These are phyloP conservation scores for Glyptemys insculpta DNA, from an alignment of 2,797 vertebrate species.

Conservation along the genomic window DNA sequence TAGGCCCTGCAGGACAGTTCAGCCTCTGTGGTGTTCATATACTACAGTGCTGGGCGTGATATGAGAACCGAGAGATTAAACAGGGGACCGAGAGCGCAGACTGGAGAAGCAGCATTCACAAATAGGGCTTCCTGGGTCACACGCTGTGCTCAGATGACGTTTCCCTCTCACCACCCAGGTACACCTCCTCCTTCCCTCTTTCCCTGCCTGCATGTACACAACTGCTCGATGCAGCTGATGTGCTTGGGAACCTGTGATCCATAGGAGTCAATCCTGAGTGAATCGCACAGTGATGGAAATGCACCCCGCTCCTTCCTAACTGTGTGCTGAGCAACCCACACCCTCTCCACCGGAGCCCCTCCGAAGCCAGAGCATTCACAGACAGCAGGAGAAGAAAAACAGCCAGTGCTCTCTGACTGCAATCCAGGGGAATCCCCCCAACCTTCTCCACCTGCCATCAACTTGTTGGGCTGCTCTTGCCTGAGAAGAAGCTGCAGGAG, in stretches of 20 bases:
- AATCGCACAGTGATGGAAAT: neutral
- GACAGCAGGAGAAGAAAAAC: neutral
- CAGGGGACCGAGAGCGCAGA: neutral
- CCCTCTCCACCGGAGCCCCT: fast-evolving
- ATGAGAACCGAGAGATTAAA: neutral
- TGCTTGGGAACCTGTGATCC: fast-evolving
- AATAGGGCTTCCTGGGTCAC: neutral
- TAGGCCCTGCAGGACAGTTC: neutral
- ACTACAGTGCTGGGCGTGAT: neutral
- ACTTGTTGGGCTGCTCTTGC: neutral
- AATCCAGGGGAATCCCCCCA: neutral
- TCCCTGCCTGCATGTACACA: fast-evolving
- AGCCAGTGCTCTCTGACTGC: neutral
- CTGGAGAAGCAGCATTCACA: neutral
- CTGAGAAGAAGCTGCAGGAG: neutral
- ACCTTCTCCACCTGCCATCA: neutral
- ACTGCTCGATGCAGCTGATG: neutral
- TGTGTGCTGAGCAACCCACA: neutral
- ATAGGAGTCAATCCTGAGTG: neutral
- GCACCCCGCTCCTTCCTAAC: neutral
- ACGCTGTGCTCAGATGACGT: neutral
- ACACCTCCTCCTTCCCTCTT: neutral
- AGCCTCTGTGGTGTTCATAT: neutral
- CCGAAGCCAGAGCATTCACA: neutral
- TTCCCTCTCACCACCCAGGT: neutral